Conservation (phyloP, 2,113 vertebrate genomes). For the Axis porcinus region DNA sequence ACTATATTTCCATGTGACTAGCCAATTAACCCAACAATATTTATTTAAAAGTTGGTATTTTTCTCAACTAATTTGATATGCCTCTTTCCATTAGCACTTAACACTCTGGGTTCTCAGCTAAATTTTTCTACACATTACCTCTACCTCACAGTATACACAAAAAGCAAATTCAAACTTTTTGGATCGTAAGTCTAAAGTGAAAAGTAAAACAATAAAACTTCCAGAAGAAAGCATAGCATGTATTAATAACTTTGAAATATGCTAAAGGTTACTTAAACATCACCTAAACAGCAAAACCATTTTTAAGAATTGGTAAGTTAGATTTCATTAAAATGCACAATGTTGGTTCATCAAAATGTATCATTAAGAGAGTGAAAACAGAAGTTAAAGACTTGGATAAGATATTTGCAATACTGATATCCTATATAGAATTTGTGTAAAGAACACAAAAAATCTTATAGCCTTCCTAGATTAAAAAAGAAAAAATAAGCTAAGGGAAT, state of each 20-base stretch:
- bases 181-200: not conserved
- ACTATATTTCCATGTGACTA: not conserved
- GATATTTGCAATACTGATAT: not conserved
- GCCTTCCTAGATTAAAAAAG: not conserved
- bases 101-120: not conserved
- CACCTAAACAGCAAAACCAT: not conserved
- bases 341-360: not conserved
- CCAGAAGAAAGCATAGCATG: not conserved
- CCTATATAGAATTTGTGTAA: not conserved
- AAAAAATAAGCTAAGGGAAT: not conserved
- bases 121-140: not conserved
- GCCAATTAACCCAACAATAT: not conserved
- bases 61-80: not conserved
- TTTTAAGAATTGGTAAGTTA: not conserved
- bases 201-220: not conserved
- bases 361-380: not conserved
- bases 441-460: not conserved
- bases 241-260: not conserved
- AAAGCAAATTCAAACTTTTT: not conserved
- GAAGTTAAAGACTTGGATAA: not conserved
- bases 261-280: not conserved
- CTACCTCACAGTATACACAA: not conserved
- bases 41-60: not conserved
- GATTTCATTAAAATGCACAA: not conserved
- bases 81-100: not conserved